phyloP scores from a whole-genome alignment of 2,888 invertebrate genomes.

The Heteromurus nitidus region DNA sequence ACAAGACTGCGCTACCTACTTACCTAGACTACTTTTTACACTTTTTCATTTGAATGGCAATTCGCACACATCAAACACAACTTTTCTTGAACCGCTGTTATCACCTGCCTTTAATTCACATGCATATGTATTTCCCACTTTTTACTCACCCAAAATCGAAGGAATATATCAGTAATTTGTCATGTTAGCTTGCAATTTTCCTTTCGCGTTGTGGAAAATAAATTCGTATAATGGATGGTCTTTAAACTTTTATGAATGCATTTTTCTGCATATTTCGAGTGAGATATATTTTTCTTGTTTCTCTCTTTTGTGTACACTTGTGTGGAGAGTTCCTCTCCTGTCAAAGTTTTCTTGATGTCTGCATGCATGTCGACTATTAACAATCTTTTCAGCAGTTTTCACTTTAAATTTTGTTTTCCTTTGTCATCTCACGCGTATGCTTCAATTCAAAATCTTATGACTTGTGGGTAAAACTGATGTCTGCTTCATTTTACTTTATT shows the following conservation, averaged over 20 bases:
- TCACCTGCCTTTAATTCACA: background rate
- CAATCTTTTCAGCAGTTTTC: background rate
- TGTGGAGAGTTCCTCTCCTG: background rate
- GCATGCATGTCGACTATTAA: background rate
- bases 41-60: background rate
- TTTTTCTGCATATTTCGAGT: too few species aligned
- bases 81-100: background rate
- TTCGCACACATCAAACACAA: background rate
- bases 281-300: constrained; percentile 9
- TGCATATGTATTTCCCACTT: background rate
- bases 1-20: background rate
- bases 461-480: background rate
- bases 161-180: constrained; percentile 14
- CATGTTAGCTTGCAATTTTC: constrained; percentile 26
- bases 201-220: constrained; percentile 29
- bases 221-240: constrained; percentile 16
- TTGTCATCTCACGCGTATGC: background rate
- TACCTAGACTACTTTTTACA: background rate
- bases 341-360: background rate
- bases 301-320: background rate
- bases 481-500: background rate
- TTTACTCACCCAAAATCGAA: too few species aligned
- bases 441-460: background rate
- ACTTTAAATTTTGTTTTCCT: background rate
- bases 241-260: constrained; percentile 13